Percentiles rank a stretch among this genome's conserved stretches.
phyloP scores from a whole-genome alignment of 2,797 vertebrate genomes.

The Diglossa cyanea region DNA sequence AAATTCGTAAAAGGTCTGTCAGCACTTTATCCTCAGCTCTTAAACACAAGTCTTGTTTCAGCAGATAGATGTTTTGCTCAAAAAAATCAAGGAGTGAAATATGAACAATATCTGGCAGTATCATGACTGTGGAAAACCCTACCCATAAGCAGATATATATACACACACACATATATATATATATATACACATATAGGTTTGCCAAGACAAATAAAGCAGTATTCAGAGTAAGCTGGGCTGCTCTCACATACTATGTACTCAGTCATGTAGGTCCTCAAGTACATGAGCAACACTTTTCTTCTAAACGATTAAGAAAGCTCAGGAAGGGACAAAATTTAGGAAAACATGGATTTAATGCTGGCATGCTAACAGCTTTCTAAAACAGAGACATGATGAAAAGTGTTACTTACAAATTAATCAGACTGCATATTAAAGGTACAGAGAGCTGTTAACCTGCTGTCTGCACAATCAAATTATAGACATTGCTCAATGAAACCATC shows the following conservation, averaged over 20 bases:
- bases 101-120: not conserved
- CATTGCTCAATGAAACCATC: not conserved
- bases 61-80: not conserved
- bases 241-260: not conserved
- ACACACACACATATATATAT: no score
- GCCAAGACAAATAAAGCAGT: conserved; percentile 49
- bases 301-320: not conserved
- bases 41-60: not conserved
- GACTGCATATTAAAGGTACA: not conserved
- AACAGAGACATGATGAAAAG: not conserved
- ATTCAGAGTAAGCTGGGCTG: not conserved
- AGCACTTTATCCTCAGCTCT: not conserved
- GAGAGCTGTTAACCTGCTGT: not conserved
- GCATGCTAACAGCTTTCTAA: not conserved
- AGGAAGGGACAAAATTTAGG: not conserved
- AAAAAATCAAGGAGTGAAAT: not conserved
- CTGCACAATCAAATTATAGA: not conserved
- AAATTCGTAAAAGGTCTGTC: not conserved
- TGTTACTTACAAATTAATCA: not conserved
- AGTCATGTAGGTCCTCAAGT: not conserved
- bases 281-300: not conserved
- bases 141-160: not conserved
- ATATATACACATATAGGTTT: not conserved
- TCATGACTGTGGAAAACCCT: not conserved
- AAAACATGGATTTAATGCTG: not conserved